Conservation (phyloP, 2,888 invertebrate species). For the Drosophila atroscutellata region DNA sequence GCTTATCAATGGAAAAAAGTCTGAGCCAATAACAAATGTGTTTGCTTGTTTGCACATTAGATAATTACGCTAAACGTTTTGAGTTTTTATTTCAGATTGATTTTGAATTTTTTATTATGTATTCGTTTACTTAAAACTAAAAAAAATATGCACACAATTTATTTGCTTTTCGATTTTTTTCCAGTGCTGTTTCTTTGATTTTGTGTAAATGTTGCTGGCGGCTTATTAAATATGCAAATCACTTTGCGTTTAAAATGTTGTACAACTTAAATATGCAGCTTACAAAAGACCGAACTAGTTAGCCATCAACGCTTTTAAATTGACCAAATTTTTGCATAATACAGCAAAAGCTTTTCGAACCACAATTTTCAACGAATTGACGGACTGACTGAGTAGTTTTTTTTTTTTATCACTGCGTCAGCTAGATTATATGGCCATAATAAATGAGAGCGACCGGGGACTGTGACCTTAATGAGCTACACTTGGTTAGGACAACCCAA, state of each 20-base stretch:
- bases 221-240: conserved; percentile 71
- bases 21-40: conserved; percentile 12
- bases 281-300: conserved; percentile 57
- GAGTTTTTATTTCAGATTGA: conserved; percentile 67
- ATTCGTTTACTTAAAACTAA: conserved; percentile 46
- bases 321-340: conserved; percentile 45
- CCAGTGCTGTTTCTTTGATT: conserved; percentile 10
- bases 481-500: conserved; percentile 12
- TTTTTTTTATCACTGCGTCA: conserved; percentile 22
- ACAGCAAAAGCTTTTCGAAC: conserved; percentile 22
- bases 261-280: conserved; percentile 71
- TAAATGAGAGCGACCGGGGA: conserved; percentile 49
- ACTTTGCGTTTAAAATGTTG: conserved; percentile 54
- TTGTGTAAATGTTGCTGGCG: conserved; percentile 26
- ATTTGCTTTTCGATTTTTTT: conserved; percentile 17
- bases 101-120: conserved; percentile 58
- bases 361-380: conserved; percentile 2
- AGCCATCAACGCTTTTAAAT: conserved; percentile 38
- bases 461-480: conserved; percentile 64
- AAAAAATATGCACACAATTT: conserved; percentile 37
- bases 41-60: conserved; percentile 40
- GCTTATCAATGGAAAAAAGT: conserved; percentile 44
- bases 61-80: conserved; percentile 75
- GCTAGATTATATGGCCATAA: conserved; percentile 54
- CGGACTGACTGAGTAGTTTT: conserved; percentile 32